phyloP scores from a whole-genome alignment of 2,888 invertebrate genomes.

The Thelaira solivaga region DNA sequence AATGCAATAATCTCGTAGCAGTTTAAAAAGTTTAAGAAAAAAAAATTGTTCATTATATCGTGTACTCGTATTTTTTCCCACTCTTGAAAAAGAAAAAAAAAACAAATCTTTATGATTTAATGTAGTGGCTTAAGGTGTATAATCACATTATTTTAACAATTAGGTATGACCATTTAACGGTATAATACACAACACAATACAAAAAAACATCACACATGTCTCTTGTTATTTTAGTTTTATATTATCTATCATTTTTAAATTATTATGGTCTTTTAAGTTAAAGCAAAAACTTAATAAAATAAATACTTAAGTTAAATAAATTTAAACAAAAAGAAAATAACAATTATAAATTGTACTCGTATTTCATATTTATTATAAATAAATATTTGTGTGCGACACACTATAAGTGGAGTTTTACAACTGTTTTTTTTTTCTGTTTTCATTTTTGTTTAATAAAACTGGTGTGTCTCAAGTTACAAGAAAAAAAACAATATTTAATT shows the following conservation, averaged over 20 bases:
- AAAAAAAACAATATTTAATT: no score
- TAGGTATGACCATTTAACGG: constrained; percentile 53
- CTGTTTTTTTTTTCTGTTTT: no score
- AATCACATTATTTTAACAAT: constrained; percentile 52
- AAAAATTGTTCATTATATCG: neutral
- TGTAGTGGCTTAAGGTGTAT: constrained; percentile 48
- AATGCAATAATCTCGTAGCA: neutral
- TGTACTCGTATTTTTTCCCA: neutral
- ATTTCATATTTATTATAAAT: neutral
- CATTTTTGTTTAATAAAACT: no score
- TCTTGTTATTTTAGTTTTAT: constrained; percentile 1
- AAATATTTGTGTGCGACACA: no score
- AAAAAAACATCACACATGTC: neutral
- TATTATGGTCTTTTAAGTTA: no score
- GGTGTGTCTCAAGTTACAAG: no score
- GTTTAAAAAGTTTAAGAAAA: constrained; percentile 21
- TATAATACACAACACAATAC: constrained; percentile 3
- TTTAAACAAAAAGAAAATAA: constrained; percentile 5
- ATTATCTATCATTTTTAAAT: neutral
- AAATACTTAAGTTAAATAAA: constrained; percentile 32
- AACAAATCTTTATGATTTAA: constrained; percentile 56
- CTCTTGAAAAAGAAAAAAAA: neutral
- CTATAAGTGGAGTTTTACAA: neutral
- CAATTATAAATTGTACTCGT: neutral
- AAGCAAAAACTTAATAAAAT: no score